Conservation (phyloP, 2,888 invertebrate genomes). For the Boloria selene region DNA sequence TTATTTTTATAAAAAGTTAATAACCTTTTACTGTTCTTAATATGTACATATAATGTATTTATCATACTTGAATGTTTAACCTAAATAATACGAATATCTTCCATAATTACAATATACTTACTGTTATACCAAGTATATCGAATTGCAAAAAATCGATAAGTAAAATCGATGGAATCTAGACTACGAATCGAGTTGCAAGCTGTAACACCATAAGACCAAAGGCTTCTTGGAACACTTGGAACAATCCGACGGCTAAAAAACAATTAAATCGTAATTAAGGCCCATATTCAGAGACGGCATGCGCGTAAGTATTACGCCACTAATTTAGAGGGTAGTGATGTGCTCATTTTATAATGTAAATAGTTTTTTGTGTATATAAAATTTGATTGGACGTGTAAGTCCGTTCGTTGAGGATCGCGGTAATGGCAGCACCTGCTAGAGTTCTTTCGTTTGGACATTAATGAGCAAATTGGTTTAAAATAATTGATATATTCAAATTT, state of each 20-base stretch:
- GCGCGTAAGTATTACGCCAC: constrained; percentile 60
- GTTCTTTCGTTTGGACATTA: not conserved
- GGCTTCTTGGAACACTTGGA: constrained; percentile 64
- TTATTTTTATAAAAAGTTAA: constrained; percentile 14
- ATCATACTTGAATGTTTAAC: constrained; percentile 22
- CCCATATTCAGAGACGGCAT: constrained; percentile 74
- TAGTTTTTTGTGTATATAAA: constrained; percentile 10
- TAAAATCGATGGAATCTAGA: constrained; percentile 52
- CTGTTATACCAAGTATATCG: constrained; percentile 42
- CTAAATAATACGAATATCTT: constrained; percentile 12
- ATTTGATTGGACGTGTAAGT: constrained; percentile 7
- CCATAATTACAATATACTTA: constrained; percentile 22
- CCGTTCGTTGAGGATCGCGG: not conserved
- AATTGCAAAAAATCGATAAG: constrained; percentile 40
- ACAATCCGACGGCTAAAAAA: constrained; percentile 72
- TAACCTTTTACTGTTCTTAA: constrained; percentile 3
- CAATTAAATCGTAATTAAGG: constrained; percentile 80
- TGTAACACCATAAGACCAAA: constrained; percentile 47
- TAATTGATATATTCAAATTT: constrained; percentile 11
- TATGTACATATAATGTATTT: constrained; percentile 2
- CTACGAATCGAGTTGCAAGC: constrained; percentile 42
- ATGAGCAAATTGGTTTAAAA: not conserved
- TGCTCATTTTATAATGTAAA: constrained; percentile 29
- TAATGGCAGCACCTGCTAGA: not conserved
- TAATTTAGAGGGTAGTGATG: constrained; percentile 64